Evolutionary conservation across 2,888 invertebrate species (phyloP).

Genomic region (Hirtodrosophila histrioides): DNA sequence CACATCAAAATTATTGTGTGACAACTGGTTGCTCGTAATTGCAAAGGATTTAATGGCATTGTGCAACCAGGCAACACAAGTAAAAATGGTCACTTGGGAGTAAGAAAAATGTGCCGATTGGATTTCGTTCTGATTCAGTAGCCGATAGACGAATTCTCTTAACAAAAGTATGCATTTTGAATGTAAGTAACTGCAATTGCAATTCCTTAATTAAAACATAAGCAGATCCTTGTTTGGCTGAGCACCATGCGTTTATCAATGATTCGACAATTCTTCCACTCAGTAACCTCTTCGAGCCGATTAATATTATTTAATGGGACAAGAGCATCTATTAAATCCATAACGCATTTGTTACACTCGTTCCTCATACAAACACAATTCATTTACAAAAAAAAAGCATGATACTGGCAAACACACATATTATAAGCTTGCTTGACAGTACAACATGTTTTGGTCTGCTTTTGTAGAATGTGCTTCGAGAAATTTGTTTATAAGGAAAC

Average conservation of each 20-base stretch:
- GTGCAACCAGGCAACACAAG: slow-evolving; percentile 1
- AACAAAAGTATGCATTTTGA: slow-evolving; percentile 29
- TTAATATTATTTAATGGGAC: slow-evolving; percentile 27
- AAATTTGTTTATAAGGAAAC: neutral
- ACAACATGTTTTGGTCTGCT: no score
- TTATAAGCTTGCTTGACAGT: neutral
- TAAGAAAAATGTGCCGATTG: neutral
- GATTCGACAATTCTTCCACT: no score
- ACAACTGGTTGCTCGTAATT: slow-evolving; percentile 1
- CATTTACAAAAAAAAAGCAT: slow-evolving; percentile 8
- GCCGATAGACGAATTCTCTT: slow-evolving; percentile 17
- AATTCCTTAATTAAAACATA: slow-evolving; percentile 29
- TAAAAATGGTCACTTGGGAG: neutral
- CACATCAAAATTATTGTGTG: slow-evolving; percentile 9
- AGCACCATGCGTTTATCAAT: no score
- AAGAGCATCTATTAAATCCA: slow-evolving; percentile 23
- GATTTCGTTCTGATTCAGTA: neutral
- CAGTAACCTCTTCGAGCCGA: neutral
- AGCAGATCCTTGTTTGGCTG: slow-evolving; percentile 14
- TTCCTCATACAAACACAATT: slow-evolving; percentile 27
- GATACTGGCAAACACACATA: slow-evolving; percentile 1
- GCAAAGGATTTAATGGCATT: neutral
- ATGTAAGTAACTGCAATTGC: slow-evolving; percentile 24
- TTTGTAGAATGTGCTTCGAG: neutral
- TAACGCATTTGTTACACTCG: slow-evolving; percentile 21